phyloP scores from a whole-genome alignment of 2,888 invertebrate genomes.

The Brenthis hecate region DNA sequence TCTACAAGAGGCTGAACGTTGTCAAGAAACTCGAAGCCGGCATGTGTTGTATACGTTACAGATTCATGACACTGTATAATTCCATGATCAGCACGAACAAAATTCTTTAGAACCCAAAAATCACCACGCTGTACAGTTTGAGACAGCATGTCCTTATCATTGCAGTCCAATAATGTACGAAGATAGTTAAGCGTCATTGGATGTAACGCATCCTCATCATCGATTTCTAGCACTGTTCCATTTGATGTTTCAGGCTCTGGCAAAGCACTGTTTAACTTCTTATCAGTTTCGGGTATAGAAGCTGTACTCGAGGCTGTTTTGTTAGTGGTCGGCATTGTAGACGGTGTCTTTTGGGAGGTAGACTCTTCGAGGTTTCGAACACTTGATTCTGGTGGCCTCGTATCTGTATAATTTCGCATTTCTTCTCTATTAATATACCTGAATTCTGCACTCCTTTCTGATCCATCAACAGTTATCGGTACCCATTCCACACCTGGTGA shows the following conservation, averaged over 20 bases:
- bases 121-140: constrained; percentile 88
- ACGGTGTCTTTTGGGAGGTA: constrained; percentile 71
- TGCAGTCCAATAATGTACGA: constrained; percentile 82
- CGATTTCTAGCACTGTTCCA: constrained; percentile 61
- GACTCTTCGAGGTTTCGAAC: constrained; percentile 60
- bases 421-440: constrained; percentile 58
- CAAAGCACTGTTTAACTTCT: constrained; percentile 60
- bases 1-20: constrained; percentile 92
- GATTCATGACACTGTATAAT: constrained; percentile 89
- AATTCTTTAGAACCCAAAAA: constrained; percentile 95
- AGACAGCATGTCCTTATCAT: constrained; percentile 83
- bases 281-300: constrained; percentile 59
- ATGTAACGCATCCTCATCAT: constrained; percentile 67
- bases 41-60: constrained; percentile 95
- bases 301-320: constrained; percentile 73
- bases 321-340: constrained; percentile 67
- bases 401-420: constrained; percentile 59
- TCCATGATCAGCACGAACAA: constrained; percentile 87
- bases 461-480: constrained; percentile 64
- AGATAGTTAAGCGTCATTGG: constrained; percentile 65
- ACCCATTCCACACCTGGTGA: constrained; percentile 64
- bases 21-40: constrained; percentile 94
- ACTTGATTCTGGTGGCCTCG: constrained; percentile 52
- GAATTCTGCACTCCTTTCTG: constrained; percentile 60
- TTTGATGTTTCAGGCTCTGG: constrained; percentile 63